phyloP scores from a whole-genome alignment of 2,113 vertebrate genomes.

The Myrmecobius fasciatus region DNA sequence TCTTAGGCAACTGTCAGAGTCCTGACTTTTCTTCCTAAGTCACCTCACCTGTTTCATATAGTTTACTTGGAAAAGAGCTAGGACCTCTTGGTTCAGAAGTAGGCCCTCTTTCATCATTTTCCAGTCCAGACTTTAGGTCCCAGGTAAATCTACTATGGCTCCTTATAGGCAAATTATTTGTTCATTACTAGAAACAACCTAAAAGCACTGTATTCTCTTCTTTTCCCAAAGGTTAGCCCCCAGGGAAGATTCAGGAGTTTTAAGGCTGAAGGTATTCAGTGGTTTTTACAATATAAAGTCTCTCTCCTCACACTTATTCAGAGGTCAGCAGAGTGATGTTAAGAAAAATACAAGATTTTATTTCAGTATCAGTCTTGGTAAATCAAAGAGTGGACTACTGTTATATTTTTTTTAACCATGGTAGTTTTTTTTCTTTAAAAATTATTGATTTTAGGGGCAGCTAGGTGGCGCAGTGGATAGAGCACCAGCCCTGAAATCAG shows the following conservation, averaged over 20 bases:
- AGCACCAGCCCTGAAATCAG: too few species aligned
- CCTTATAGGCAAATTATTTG: neutral
- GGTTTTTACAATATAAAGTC: neutral
- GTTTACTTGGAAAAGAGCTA: neutral
- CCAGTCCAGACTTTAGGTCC: neutral
- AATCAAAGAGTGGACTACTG: neutral
- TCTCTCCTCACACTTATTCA: neutral
- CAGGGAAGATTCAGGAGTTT: neutral
- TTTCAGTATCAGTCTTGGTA: neutral
- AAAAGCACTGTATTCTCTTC: neutral
- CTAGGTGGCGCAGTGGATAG: too few species aligned
- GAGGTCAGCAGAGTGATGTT: neutral
- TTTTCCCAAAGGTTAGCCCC: neutral
- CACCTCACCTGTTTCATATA: neutral
- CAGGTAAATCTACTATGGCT: neutral
- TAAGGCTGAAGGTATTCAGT: neutral
- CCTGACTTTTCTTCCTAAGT: neutral
- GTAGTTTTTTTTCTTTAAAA: neutral
- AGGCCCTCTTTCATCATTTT: neutral
- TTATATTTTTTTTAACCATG: neutral
- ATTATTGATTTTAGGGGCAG: too few species aligned
- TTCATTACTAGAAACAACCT: neutral
- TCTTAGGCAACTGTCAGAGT: neutral
- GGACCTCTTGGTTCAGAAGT: neutral
- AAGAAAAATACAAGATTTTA: neutral